Conservation (phyloP, 2,888 invertebrate species). For the Spodoptera littoralis region DNA sequence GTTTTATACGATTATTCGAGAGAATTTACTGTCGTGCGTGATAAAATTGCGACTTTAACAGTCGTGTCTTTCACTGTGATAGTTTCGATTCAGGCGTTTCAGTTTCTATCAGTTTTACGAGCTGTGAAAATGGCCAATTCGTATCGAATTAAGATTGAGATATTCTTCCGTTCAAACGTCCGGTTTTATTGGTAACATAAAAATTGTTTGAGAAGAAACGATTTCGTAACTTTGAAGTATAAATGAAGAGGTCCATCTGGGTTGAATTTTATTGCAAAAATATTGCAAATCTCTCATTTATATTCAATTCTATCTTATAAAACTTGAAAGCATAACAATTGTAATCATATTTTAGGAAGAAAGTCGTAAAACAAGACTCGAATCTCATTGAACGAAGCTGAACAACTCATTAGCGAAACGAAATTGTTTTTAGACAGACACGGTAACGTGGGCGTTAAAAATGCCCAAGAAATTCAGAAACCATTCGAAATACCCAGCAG, state of each 20-base stretch:
- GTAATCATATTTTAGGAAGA: slow-evolving; percentile 17
- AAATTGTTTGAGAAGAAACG: slow-evolving; percentile 49
- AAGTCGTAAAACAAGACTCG: slow-evolving; percentile 19
- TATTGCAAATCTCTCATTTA: slow-evolving; percentile 11
- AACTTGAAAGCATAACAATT: background rate
- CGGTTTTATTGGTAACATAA: slow-evolving; percentile 60
- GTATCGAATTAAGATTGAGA: slow-evolving; percentile 60
- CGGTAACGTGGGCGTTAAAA: slow-evolving; percentile 45
- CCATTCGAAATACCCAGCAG: slow-evolving; percentile 31
- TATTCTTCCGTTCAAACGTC: slow-evolving; percentile 51
- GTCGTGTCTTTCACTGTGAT: slow-evolving; percentile 7
- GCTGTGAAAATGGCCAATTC: slow-evolving; percentile 58
- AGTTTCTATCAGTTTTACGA: slow-evolving; percentile 51
- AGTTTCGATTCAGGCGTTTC: slow-evolving; percentile 29
- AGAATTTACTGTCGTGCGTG: slow-evolving; percentile 1
- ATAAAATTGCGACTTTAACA: slow-evolving; percentile 13
- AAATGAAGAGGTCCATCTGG: slow-evolving; percentile 38
- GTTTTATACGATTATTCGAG: slow-evolving; percentile 3
- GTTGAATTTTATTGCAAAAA: slow-evolving; percentile 15
- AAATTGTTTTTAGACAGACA: slow-evolving; percentile 39
- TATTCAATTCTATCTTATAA: slow-evolving; percentile 15
- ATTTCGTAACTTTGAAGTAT: slow-evolving; percentile 42
- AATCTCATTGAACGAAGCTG: slow-evolving; percentile 30
- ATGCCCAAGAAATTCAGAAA: slow-evolving; percentile 36
- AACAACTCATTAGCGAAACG: slow-evolving; percentile 45